Base-by-base conservation (phyloP, 2,888 invertebrate species). In the Pyrgus malvae region DNA sequence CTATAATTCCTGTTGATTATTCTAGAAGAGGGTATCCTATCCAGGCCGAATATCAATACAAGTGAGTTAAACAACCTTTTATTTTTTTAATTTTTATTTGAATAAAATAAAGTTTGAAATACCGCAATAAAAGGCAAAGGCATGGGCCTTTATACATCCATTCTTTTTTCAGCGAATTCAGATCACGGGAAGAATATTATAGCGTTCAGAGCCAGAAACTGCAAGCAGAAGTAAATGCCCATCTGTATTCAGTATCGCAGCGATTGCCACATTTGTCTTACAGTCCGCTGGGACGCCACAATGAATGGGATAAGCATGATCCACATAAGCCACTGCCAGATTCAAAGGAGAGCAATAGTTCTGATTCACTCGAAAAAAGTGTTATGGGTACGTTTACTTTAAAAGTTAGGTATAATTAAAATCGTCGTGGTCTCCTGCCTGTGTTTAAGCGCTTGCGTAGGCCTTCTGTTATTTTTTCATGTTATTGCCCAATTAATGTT, bases 211-310 rank as follows among this genome's bases (percentile, higher is more conserved):
- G 87, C 27, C 90, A 90, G 54, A 91, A 89, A 51, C 65, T 91
- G 0, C 91, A 91, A 60, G 90, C 89, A 0, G 91, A 91, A 57
- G 91, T 91, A 42, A 90, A 88, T 42, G 90, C 91, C 0, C 90
- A 91, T 59, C 65, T 93, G 14, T 93, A 93, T 65, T 92, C 92
- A 0, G 92, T 93, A 7, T 92, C 92, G 0, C 93, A 93, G 69
- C 78, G 93, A 19, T 74, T 93, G 33, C 91, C 92, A 0, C 90
- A 91, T 59, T 69, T 91, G 2, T 86, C 90, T 0, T 90, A 89
- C 60, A 90, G 90, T 63, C 90, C 91, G 0, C 54, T 90, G 6
- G 90, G 90, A 2, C 76, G 90, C 0, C 90, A 90, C 65, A 84
- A 76, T 63, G 91, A 91, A 42, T 90, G 91, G 90, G 90, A 90